These are phyloP conservation scores for Euwallacea similis DNA, from an alignment of 1,140 invertebrate species.

Conservation along the genomic window DNA sequence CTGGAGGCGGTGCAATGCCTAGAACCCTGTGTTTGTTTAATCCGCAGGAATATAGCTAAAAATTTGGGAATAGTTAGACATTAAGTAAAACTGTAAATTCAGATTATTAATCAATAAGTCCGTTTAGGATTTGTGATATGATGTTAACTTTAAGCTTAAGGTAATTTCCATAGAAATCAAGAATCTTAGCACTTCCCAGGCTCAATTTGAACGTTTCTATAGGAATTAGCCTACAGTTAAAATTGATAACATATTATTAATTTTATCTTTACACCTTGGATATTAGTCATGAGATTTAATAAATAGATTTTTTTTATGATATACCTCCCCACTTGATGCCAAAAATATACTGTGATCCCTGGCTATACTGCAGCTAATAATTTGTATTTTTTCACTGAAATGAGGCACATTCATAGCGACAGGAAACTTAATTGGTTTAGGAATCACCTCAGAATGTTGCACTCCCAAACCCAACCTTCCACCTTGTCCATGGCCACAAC, in stretches of 20 bases:
- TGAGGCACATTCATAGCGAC: conserved; percentile 47
- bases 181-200: no score
- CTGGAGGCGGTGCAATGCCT: conserved; percentile 59
- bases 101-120: neutral
- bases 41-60: conserved; percentile 67
- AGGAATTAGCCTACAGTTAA: no score
- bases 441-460: conserved; percentile 62
- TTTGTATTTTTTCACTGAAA: conserved; percentile 14
- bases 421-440: conserved; percentile 57
- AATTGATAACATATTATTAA: no score
- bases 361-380: conserved; percentile 53
- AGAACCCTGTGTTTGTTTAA: conserved; percentile 67
- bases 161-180: no score
- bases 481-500: conserved; percentile 74
- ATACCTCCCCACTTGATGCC: conserved; percentile 36
- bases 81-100: neutral
- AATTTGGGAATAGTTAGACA: neutral
- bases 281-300: no score
- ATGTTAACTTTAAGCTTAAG: no score
- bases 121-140: no score
- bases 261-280: no score
- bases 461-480: conserved; percentile 67
- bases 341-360: conserved; percentile 70
- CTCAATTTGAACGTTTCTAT: no score
- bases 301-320: neutral